phyloP scores from a whole-genome alignment of 2,797 vertebrate species.

The Vireo griseus region DNA sequence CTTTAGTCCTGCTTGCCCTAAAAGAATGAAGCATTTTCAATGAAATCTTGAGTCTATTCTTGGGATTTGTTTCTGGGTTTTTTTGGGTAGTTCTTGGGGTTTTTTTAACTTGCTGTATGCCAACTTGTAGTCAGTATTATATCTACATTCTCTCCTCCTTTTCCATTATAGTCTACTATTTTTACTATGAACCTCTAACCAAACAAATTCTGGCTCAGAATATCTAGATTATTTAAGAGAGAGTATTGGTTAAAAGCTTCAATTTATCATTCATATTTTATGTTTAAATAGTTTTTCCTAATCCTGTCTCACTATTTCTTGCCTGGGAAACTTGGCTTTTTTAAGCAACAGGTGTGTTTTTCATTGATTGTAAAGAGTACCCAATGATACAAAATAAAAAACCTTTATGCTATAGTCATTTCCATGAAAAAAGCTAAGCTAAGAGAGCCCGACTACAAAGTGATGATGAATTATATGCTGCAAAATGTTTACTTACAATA shows the following conservation, averaged over 20 bases:
- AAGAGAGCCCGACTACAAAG: neutral
- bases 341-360: neutral
- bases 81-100: accelerated
- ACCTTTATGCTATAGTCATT: neutral
- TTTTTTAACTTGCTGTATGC: neutral
- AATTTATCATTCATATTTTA: neutral
- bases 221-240: neutral
- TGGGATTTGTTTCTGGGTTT: neutral
- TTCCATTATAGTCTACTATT: neutral
- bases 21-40: neutral
- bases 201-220: neutral
- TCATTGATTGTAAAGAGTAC: neutral
- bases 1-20: neutral
- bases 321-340: neutral
- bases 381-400: neutral
- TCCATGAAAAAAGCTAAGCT: neutral
- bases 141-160: neutral
- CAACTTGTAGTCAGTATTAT: neutral
- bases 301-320: neutral
- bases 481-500: neutral
- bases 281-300: neutral
- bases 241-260: neutral
- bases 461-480: neutral
- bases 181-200: neutral
- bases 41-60: neutral